phyloP scores from a whole-genome alignment of 2,888 invertebrate species.

The Drosophila meridionalis region DNA sequence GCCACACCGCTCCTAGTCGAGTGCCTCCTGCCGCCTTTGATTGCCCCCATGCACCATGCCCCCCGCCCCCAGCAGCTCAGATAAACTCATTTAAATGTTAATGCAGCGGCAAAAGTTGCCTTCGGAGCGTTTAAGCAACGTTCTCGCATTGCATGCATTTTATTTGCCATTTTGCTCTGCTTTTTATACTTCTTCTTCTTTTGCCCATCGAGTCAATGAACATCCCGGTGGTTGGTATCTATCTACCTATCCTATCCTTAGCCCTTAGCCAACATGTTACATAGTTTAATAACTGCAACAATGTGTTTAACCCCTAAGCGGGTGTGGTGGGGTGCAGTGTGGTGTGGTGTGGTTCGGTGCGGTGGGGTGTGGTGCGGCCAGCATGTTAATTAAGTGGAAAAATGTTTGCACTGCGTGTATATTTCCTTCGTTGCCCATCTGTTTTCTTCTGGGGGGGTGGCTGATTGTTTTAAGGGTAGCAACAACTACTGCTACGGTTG shows the following conservation, averaged over 20 bases:
- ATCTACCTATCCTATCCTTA: constrained; percentile 10
- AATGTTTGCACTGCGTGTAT: constrained; percentile 42
- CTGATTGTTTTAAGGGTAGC: constrained; percentile 27
- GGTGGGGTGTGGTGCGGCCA: constrained; percentile 37
- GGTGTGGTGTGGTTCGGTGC: constrained; percentile 17
- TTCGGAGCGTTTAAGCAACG: constrained; percentile 20
- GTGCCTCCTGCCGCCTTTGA: constrained; percentile 12
- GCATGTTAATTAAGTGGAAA: constrained; percentile 79
- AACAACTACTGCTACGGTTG: constrained; percentile 12
- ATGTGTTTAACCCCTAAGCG: constrained; percentile 62
- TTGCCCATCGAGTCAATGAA: constrained; percentile 35
- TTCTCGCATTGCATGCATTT: constrained; percentile 63
- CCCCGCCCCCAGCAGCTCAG: constrained; percentile 39
- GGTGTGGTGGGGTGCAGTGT: constrained; percentile 14
- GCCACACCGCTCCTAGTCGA: constrained; percentile 16
- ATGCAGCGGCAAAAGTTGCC: constrained; percentile 67
- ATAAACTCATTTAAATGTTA: constrained; percentile 82
- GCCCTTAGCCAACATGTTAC: constrained; percentile 48
- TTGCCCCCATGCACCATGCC: not conserved
- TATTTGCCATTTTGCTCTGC: constrained; percentile 52
- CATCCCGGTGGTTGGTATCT: constrained; percentile 27
- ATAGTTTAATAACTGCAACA: constrained; percentile 74
- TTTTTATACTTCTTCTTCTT: not conserved
- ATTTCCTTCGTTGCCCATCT: constrained; percentile 9
- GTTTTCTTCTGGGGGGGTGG: constrained; percentile 13